phyloP scores from a whole-genome alignment of 23 tunicate species.

The Ascidia mentula region DNA sequence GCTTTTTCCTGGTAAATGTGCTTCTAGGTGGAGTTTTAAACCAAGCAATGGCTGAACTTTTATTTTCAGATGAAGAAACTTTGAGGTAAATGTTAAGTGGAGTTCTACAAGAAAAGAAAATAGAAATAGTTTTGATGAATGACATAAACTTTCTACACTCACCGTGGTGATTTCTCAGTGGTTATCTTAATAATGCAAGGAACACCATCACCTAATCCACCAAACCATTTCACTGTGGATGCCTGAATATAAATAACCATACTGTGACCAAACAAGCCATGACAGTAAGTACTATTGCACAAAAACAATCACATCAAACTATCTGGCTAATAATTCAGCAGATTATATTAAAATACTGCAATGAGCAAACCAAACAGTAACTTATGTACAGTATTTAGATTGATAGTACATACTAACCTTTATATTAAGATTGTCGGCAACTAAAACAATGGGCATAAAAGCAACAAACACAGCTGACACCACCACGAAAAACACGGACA shows the following conservation, averaged over 20 bases:
- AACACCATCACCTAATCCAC: constrained; percentile 44
- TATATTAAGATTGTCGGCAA: not conserved
- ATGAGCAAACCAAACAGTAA: not conserved
- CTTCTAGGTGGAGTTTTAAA: not conserved
- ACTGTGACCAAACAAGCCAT: too few species aligned
- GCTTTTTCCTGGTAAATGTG: not conserved
- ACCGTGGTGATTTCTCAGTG: constrained; percentile 37
- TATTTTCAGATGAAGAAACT: not conserved
- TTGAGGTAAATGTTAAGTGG: not conserved
- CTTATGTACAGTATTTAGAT: not conserved
- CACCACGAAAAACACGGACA: not conserved
- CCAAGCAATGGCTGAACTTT: not conserved
- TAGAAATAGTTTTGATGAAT: not conserved
- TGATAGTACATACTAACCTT: not conserved
- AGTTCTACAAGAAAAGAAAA: not conserved
- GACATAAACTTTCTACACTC: not conserved
- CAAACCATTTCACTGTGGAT: constrained; percentile 47
- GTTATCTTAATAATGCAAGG: constrained; percentile 52
- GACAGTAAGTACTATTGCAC: too few species aligned
- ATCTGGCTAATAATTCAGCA: not conserved
- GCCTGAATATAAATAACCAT: constrained; percentile 19
- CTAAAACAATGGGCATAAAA: not conserved
- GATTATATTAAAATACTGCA: not conserved
- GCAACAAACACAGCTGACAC: not conserved
- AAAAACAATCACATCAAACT: too few species aligned